Conservation (phyloP, 2,888 invertebrate genomes). For the Cephonodes hylas region DNA sequence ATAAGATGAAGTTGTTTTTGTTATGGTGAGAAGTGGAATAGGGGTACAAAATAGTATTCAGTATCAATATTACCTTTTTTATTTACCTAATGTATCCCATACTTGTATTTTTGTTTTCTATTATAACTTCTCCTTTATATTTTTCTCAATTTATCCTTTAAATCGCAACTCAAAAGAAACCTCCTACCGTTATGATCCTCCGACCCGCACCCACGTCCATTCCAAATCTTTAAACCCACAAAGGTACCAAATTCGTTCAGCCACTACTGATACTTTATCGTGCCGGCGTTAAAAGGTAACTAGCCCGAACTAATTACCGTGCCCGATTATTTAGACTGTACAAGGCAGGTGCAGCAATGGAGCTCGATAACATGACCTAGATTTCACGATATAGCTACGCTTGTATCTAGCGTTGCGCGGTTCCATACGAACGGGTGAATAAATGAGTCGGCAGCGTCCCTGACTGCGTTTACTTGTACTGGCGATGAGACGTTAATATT, state of each 20-base stretch:
- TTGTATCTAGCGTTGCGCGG: background rate
- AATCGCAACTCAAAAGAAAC: background rate
- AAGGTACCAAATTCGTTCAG: conserved; percentile 7
- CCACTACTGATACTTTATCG: background rate
- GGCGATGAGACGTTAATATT: background rate
- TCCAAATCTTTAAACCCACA: background rate
- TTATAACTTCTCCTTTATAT: too few species aligned
- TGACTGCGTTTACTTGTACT: background rate
- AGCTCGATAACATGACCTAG: conserved; percentile 52
- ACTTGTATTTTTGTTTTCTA: too few species aligned
- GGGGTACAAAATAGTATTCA: too few species aligned
- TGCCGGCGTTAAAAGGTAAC: conserved; percentile 24
- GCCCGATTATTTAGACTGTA: conserved; percentile 18
- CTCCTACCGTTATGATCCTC: background rate
- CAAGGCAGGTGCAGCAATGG: conserved; percentile 37
- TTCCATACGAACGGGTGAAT: background rate
- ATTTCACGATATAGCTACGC: conserved; percentile 26
- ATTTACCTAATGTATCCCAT: too few species aligned
- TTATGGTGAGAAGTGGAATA: background rate
- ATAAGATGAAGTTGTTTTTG: background rate
- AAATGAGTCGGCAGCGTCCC: background rate
- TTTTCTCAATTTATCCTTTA: too few species aligned
- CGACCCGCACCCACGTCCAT: background rate
- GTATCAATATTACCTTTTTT: too few species aligned
- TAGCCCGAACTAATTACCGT: conserved; percentile 31